A percentile compares a stretch with the other conserved stretches of the same genome.
Conservation (phyloP, 2,888 invertebrate genomes). For the Leptopilina syphax region DNA sequence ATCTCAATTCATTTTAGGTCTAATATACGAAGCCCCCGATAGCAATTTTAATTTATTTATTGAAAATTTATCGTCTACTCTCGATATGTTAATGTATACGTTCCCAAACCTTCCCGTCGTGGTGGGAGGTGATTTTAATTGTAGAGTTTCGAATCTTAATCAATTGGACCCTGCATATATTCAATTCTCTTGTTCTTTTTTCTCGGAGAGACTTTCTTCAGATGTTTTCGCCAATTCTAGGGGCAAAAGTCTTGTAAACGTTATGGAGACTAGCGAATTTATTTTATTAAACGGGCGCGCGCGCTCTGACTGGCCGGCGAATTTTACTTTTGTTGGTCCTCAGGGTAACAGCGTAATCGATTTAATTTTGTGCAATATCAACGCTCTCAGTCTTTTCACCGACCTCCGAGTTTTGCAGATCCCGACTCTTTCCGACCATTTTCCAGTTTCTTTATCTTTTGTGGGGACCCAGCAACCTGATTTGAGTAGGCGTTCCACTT, state of each 20-base stretch:
- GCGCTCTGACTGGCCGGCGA: neutral
- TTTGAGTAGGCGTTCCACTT: no score
- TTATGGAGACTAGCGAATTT: neutral
- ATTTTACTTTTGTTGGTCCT: neutral
- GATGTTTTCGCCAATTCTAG: neutral
- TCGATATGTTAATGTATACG: neutral
- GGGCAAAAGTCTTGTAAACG: neutral
- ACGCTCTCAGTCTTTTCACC: no score
- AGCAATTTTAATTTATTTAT: neutral
- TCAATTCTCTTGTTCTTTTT: neutral
- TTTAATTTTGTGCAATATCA: neutral
- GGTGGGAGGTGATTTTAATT: neutral
- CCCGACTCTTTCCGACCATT: no score
- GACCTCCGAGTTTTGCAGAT: no score
- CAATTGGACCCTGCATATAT: neutral
- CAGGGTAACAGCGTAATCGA: neutral
- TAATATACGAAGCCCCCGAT: neutral
- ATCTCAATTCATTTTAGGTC: neutral
- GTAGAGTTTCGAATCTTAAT: neutral
- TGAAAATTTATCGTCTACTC: neutral
- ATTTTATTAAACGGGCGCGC: neutral
- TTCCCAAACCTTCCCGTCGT: neutral
- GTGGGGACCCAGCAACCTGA: no score
- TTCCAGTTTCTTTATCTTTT: no score
- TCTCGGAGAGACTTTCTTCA: neutral